Evolutionary conservation across 2,113 vertebrate species (phyloP).

Genomic region (Dendropsophus ebraccatus): DNA sequence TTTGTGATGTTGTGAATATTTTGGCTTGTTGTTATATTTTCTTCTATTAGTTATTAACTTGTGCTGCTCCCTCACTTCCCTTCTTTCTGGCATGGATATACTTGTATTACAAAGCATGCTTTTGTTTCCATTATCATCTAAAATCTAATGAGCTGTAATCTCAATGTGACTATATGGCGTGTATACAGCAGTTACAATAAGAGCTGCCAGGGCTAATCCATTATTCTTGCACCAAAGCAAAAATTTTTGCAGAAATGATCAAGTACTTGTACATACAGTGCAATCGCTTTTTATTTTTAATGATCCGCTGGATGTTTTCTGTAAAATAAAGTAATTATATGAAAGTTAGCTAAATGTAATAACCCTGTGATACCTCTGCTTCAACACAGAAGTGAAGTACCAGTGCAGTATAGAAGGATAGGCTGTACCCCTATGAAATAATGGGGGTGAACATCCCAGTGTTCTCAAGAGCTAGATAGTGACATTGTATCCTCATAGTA

Average conservation of each 20-base stretch:
- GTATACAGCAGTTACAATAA: neutral
- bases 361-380: no score
- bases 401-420: no score
- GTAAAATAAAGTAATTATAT: no score
- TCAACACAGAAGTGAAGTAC: no score
- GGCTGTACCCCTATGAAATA: no score
- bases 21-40: neutral
- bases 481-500: no score
- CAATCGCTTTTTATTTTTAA: no score
- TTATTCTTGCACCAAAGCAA: neutral
- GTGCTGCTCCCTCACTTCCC: neutral
- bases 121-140: slow-evolving; percentile 35
- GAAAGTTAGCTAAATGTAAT: no score
- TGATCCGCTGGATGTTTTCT: no score
- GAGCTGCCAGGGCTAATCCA: neutral
- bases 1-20: neutral
- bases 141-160: slow-evolving; percentile 58
- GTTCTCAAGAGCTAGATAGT: no score
- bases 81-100: slow-evolving; percentile 16
- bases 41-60: neutral
- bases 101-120: slow-evolving; percentile 37
- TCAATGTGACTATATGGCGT: slow-evolving; percentile 66
- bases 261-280: no score
- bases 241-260: neutral
- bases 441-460: no score